These are phyloP conservation scores for Zoanthus sansibaricus DNA, from an alignment of 92 coral and sea anemone genomes.

Conservation along the genomic window DNA sequence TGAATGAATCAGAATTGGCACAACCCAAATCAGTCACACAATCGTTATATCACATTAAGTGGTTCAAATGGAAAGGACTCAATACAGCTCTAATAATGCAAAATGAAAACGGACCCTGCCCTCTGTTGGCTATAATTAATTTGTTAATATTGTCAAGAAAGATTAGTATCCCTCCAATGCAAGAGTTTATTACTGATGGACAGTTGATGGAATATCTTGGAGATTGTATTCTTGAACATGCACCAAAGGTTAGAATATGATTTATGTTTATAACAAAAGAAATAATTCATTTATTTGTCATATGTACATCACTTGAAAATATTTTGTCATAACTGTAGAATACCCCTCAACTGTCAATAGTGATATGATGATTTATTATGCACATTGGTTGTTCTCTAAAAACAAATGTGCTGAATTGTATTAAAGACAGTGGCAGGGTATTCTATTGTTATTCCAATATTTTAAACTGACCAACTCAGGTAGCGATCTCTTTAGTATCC, in stretches of 20 bases:
- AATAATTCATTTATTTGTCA: too few relatives aligned
- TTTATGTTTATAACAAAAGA: too few relatives aligned
- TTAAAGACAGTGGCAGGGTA: too few relatives aligned
- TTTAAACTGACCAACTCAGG: too few relatives aligned
- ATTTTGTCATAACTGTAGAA: neutral
- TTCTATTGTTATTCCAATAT: too few relatives aligned
- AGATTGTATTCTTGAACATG: slow-evolving; percentile 85
- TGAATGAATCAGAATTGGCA: too few relatives aligned
- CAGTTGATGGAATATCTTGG: slow-evolving; percentile 99
- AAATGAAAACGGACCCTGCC: slow-evolving; percentile 99
- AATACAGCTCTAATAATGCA: slow-evolving; percentile 95
- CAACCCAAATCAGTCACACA: slow-evolving; percentile 29
- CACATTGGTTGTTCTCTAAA: too few relatives aligned
- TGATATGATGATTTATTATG: too few relatives aligned
- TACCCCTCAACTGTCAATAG: too few relatives aligned
- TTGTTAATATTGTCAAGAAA: slow-evolving; percentile 81
- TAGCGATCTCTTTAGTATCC: too few relatives aligned
- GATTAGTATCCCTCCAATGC: slow-evolving; percentile 82
- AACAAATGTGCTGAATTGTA: too few relatives aligned
- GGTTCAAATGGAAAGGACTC: slow-evolving; percentile 93
- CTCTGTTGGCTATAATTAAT: slow-evolving; percentile 92
- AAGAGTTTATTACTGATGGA: slow-evolving; percentile 85
- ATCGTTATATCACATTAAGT: slow-evolving; percentile 87
- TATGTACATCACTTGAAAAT: too few relatives aligned
- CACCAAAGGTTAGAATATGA: slow-evolving; percentile 85